Conservation (phyloP, 1,140 invertebrate genomes). For the Pseudomyrmex cubaensis region DNA sequence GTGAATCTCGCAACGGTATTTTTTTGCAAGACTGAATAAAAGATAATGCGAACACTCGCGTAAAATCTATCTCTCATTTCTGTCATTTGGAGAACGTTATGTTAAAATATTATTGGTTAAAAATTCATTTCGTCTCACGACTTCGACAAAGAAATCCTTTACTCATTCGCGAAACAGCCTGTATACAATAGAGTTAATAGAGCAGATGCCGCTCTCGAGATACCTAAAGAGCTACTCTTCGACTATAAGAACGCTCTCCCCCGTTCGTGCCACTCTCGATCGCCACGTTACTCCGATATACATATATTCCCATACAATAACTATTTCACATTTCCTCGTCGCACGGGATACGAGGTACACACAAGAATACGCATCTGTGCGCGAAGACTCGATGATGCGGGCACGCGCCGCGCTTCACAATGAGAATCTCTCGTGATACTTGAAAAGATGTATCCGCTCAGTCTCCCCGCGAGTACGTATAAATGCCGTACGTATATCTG, state of each 20-base stretch:
- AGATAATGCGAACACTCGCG: no score
- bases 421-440: conserved; percentile 48
- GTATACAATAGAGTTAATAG: background rate
- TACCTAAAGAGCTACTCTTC: conserved; percentile 35
- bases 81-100: background rate
- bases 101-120: background rate
- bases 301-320: conserved; percentile 16
- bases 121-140: background rate
- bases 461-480: background rate
- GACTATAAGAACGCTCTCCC: background rate
- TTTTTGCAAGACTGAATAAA: no score
- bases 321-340: conserved; percentile 38
- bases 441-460: conserved; percentile 22
- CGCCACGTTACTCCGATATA: background rate
- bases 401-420: conserved; percentile 69
- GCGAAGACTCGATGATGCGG: conserved; percentile 79
- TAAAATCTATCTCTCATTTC: background rate
- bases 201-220: conserved; percentile 37
- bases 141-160: conserved; percentile 9
- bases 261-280: conserved; percentile 7
- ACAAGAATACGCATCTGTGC: conserved; percentile 79
- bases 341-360: conserved; percentile 6
- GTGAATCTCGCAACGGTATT: no score
- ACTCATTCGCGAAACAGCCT: background rate
- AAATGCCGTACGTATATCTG: background rate